Evolutionary conservation across 2,888 invertebrate genomes (phyloP).

Genomic region (Pseudococcus viburni): DNA sequence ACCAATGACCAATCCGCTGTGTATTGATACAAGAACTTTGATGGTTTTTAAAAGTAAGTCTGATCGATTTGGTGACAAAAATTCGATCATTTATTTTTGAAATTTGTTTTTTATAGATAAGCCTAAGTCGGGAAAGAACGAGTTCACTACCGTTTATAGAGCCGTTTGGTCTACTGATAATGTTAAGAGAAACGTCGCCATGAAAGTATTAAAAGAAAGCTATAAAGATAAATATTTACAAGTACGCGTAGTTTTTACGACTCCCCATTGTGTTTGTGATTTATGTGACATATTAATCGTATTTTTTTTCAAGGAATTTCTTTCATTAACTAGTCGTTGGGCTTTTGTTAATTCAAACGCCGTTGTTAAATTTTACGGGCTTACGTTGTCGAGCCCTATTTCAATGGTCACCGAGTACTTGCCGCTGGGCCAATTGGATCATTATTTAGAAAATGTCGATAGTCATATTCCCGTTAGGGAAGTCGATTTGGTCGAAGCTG

Average conservation of each 20-base stretch:
- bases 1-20: slow-evolving; percentile 75
- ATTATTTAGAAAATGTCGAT: slow-evolving; percentile 75
- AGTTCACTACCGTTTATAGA: slow-evolving; percentile 79
- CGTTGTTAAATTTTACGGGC: slow-evolving; percentile 83
- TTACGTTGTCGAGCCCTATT: slow-evolving; percentile 83
- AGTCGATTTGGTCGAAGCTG: slow-evolving; percentile 85
- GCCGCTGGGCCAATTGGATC: slow-evolving; percentile 83
- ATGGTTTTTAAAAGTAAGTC: slow-evolving; percentile 78
- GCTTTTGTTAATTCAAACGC: slow-evolving; percentile 83
- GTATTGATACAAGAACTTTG: slow-evolving; percentile 79
- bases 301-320: slow-evolving; percentile 78
- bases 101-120: slow-evolving; percentile 73
- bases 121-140: slow-evolving; percentile 76
- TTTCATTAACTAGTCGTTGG: slow-evolving; percentile 84
- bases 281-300: not conserved
- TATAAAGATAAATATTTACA: slow-evolving; percentile 35
- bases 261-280: not conserved
- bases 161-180: slow-evolving; percentile 85
- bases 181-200: slow-evolving; percentile 83
- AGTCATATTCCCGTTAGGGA: slow-evolving; percentile 70
- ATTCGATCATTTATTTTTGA: not conserved
- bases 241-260: not conserved
- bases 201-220: slow-evolving; percentile 78
- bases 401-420: slow-evolving; percentile 88
- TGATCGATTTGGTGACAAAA: not conserved